Conservation (phyloP, 2,888 invertebrate species). For the Hypsopygia costalis region DNA sequence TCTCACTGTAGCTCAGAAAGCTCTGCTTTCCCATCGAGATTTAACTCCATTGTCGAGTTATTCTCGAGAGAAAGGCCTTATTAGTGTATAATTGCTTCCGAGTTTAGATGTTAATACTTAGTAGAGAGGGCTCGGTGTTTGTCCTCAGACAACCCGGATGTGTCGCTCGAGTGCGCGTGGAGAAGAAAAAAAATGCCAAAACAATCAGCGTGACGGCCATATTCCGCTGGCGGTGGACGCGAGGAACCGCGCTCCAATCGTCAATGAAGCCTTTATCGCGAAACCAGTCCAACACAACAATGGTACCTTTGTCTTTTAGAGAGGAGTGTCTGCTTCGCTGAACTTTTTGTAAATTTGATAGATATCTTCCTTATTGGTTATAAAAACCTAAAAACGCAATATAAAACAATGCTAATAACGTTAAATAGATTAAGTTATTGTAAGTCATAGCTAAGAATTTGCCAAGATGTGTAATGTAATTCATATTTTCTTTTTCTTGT, state of each 20-base stretch:
- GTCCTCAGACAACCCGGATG: slow-evolving; percentile 36
- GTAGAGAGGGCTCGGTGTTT: background rate
- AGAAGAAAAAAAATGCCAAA: slow-evolving; percentile 32
- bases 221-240: slow-evolving; percentile 27
- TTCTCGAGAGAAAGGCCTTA: slow-evolving; percentile 37
- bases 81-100: slow-evolving; percentile 17
- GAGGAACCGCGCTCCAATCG: slow-evolving; percentile 41
- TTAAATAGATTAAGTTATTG: too few species aligned
- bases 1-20: slow-evolving; percentile 38
- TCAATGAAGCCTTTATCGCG: slow-evolving; percentile 49
- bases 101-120: slow-evolving; percentile 8
- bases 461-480: too few species aligned
- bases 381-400: background rate
- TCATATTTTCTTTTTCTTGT: too few species aligned
- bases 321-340: slow-evolving; percentile 12
- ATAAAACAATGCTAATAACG: background rate
- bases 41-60: slow-evolving; percentile 47
- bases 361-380: slow-evolving; percentile 1
- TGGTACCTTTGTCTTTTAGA: slow-evolving; percentile 42
- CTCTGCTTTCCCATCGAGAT: slow-evolving; percentile 49
- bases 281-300: slow-evolving; percentile 56
- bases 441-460: too few species aligned
- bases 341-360: slow-evolving; percentile 3
- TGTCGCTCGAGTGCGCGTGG: slow-evolving; percentile 33
- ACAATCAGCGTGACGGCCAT: slow-evolving; percentile 37